A percentile compares a stretch with the other conserved stretches of the same genome.
Evolutionary conservation across 1,140 invertebrate genomes (phyloP).

Genomic region (Eupristina koningsbergeri): DNA sequence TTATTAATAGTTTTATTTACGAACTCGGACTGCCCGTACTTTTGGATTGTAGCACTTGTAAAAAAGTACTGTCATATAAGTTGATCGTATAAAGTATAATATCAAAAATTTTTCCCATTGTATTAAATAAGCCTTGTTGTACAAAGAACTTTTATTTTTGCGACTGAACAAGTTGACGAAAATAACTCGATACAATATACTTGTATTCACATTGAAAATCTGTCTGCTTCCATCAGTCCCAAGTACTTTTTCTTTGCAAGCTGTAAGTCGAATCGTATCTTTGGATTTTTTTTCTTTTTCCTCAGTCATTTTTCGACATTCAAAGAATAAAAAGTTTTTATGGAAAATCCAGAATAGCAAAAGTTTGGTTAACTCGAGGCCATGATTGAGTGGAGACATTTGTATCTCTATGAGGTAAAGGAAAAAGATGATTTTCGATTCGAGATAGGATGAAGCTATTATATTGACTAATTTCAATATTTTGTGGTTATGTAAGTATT

Average conservation of each 20-base stretch:
- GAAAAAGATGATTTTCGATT: neutral
- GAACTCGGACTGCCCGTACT: too few relatives aligned
- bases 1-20: neutral
- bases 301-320: constrained; percentile 5
- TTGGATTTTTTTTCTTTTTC: neutral
- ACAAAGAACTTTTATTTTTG: neutral
- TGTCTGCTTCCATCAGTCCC: constrained; percentile 15
- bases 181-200: constrained; percentile 12
- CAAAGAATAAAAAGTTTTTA: constrained; percentile 1
- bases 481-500: neutral
- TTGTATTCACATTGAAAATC: constrained; percentile 14
- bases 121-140: neutral
- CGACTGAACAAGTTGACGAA: neutral
- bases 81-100: neutral
- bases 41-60: neutral
- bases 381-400: neutral
- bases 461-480: neutral
- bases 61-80: neutral
- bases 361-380: neutral
- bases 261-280: neutral
- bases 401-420: neutral
- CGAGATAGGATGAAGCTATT: neutral
- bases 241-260: neutral
- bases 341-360: neutral
- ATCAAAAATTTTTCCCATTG: neutral